These are phyloP conservation scores for Cranoglanis bouderius DNA, from an alignment of 2,113 vertebrate species.

Conservation along the genomic window DNA sequence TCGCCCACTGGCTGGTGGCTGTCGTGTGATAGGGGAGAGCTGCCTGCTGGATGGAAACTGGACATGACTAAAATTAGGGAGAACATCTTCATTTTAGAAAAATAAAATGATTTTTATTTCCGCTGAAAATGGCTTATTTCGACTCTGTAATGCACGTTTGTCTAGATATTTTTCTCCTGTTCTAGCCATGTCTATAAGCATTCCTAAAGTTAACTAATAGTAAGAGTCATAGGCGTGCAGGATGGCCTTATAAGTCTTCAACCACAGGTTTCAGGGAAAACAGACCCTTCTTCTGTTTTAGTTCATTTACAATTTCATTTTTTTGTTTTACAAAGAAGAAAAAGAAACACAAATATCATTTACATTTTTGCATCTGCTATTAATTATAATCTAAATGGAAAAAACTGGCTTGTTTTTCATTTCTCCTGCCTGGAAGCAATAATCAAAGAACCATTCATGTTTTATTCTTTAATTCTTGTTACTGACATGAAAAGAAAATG, in stretches of 20 bases:
- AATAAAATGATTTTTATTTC: not conserved
- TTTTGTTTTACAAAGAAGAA: not conserved
- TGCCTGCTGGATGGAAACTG: not conserved
- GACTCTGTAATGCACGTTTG: not conserved
- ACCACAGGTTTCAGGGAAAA: not conserved
- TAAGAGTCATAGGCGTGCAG: not conserved
- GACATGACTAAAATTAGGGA: not conserved
- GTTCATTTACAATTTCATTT: not conserved
- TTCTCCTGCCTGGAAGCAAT: not conserved
- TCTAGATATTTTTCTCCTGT: not conserved
- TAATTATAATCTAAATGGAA: constrained; percentile 1
- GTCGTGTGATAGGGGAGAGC: not conserved
- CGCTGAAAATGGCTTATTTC: not conserved
- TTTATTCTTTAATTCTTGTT: not conserved
- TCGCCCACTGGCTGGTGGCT: not conserved
- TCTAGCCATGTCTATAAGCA: not conserved
- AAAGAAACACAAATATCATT: not conserved
- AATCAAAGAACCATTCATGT: not conserved
- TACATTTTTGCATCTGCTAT: not conserved
- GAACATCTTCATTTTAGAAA: too few species aligned
- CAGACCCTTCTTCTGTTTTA: not conserved
- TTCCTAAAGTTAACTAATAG: not conserved
- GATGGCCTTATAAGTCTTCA: not conserved
- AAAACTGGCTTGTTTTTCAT: not conserved
- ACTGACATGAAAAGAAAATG: constrained; percentile 25